Evolutionary conservation across 2,797 vertebrate genomes (phyloP).

Genomic region (Hemitrygon akajei): DNA sequence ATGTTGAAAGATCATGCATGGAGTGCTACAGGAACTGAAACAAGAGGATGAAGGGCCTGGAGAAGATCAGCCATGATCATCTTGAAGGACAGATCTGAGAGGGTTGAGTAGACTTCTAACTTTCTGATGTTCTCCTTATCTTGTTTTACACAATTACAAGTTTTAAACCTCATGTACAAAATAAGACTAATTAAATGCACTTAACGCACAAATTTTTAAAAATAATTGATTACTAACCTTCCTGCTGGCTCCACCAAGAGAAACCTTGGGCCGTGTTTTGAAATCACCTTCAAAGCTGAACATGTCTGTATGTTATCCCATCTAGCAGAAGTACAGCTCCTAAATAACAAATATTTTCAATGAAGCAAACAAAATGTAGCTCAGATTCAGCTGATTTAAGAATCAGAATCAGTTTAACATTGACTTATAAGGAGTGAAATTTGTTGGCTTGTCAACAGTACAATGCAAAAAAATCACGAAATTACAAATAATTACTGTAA

Average conservation of each 20-base stretch:
- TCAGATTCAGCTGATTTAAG: not conserved
- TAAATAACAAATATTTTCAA: not conserved
- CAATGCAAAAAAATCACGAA: too few relatives aligned
- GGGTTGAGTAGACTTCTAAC: too few relatives aligned
- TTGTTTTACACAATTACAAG: not conserved
- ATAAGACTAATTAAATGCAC: not conserved
- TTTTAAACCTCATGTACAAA: not conserved
- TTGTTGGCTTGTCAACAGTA: too few relatives aligned
- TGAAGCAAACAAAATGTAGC: not conserved
- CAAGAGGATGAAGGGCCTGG: too few relatives aligned
- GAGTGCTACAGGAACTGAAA: too few relatives aligned
- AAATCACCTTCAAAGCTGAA: conserved; percentile 99
- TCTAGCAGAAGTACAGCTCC: conserved; percentile 52
- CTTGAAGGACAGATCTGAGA: too few relatives aligned
- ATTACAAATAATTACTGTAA: too few relatives aligned
- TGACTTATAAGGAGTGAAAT: too few relatives aligned
- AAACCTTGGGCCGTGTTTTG: conserved; percentile 95
- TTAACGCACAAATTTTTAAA: not conserved
- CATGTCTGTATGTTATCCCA: conserved; percentile 83
- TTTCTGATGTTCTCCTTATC: not conserved
- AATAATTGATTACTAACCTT: conserved; percentile 63
- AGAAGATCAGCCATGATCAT: too few relatives aligned
- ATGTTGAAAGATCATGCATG: too few relatives aligned
- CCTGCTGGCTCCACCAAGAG: conserved; percentile 90
- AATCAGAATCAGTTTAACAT: too few relatives aligned